Conservation (phyloP, 2,113 vertebrate genomes). For the Brienomyrus longianalis region DNA sequence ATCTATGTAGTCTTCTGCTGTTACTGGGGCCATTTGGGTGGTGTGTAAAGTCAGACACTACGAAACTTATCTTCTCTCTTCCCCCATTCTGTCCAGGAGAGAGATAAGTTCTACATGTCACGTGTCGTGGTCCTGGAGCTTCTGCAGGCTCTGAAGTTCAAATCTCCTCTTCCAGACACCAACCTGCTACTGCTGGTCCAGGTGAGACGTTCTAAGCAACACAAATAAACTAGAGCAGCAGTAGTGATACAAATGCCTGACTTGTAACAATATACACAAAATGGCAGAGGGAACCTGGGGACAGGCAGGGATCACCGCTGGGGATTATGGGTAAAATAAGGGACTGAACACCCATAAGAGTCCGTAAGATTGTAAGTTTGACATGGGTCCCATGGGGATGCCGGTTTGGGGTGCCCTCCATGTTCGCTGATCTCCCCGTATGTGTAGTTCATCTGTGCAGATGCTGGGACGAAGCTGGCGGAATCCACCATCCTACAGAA, state of each 20-base stretch:
- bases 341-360: background rate
- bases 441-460: slow-evolving; percentile 90
- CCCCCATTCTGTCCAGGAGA: slow-evolving; percentile 67
- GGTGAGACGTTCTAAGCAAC: slow-evolving; percentile 57
- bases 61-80: background rate
- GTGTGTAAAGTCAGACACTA: background rate
- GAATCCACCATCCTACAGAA: slow-evolving; percentile 97
- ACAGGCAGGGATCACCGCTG: background rate
- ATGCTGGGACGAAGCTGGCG: slow-evolving; percentile 88
- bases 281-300: background rate
- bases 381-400: background rate
- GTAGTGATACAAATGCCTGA: background rate
- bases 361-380: background rate
- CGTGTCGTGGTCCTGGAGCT: slow-evolving; percentile 91
- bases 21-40: background rate
- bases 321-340: background rate
- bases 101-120: slow-evolving; percentile 97
- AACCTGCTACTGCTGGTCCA: slow-evolving; percentile 93
- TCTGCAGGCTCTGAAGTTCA: slow-evolving; percentile 93
- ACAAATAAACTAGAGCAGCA: background rate
- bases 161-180: slow-evolving; percentile 89
- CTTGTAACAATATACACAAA: background rate
- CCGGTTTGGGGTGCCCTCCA: background rate
- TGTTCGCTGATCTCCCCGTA: slow-evolving; percentile 31
- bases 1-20: background rate